Conservation (phyloP, 2,113 vertebrate species). For the Clinocottus analis region DNA sequence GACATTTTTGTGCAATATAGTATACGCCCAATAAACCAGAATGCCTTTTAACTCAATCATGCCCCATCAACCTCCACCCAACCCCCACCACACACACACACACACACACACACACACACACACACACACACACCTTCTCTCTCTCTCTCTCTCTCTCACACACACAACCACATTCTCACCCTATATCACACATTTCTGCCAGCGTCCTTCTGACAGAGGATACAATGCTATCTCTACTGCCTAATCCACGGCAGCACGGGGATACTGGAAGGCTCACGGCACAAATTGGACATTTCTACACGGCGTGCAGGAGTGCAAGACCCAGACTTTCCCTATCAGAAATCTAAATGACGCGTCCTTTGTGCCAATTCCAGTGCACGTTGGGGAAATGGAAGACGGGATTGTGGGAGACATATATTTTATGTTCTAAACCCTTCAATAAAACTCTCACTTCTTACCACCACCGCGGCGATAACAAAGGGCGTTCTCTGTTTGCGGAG, state of each 20-base stretch:
- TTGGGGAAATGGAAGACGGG: conserved; percentile 55
- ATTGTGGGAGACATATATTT: conserved; percentile 65
- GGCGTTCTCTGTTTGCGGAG: conserved; percentile 58
- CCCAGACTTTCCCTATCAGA: conserved; percentile 58
- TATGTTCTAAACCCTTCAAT: conserved; percentile 67
- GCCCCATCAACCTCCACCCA: neutral
- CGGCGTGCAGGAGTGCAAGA: conserved; percentile 30
- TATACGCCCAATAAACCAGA: conserved; percentile 3
- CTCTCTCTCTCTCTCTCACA: neutral
- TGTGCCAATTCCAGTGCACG: conserved; percentile 50
- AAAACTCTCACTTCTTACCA: conserved; percentile 59
- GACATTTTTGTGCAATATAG: neutral
- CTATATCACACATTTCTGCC: conserved; percentile 16
- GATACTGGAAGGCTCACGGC: conserved; percentile 53
- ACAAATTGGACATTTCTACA: conserved; percentile 71
- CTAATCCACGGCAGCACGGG: conserved; percentile 48
- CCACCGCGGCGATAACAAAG: conserved; percentile 68
- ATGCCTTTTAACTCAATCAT: conserved; percentile 28
- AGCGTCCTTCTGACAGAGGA: conserved; percentile 46
- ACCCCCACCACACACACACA: conserved; percentile 15
- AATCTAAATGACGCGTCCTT: conserved; percentile 65
- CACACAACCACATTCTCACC: conserved; percentile 26
- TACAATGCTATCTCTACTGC: conserved; percentile 51
- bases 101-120: conserved; percentile 3
- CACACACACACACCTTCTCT: conserved; percentile 6